Conservation (phyloP, 92 coral and sea anemone genomes). For the Ricordea florida region DNA sequence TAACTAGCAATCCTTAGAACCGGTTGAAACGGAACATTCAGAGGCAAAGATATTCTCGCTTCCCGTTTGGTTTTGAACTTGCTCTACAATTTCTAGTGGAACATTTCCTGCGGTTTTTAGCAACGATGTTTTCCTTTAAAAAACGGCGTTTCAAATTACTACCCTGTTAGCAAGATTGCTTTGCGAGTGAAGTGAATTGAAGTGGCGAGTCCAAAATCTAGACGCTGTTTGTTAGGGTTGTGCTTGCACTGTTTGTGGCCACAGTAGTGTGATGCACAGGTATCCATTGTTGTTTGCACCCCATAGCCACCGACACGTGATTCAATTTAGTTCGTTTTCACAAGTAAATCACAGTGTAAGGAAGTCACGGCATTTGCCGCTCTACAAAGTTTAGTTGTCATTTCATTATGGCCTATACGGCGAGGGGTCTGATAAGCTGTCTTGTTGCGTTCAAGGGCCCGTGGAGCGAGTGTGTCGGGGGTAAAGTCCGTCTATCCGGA, state of each 20-base stretch:
- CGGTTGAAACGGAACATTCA: too few species aligned
- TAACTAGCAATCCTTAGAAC: too few species aligned
- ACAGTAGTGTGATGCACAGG: not conserved
- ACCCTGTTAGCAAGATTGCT: too few species aligned
- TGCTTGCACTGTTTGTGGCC: not conserved
- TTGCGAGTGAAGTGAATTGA: too few species aligned
- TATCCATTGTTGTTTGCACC: slow-evolving; percentile 7
- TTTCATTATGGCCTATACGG: slow-evolving; percentile 26
- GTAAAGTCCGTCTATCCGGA: slow-evolving; percentile 88
- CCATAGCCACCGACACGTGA: slow-evolving; percentile 5
- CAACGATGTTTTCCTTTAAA: too few species aligned
- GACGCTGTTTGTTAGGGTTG: not conserved
- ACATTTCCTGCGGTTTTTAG: too few species aligned
- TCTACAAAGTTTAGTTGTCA: not conserved
- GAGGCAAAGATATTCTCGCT: too few species aligned
- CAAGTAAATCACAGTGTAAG: slow-evolving; percentile 30
- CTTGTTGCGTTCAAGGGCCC: slow-evolving; percentile 91
- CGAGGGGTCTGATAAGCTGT: slow-evolving; percentile 86
- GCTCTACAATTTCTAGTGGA: too few species aligned
- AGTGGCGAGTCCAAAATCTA: too few species aligned
- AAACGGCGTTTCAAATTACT: too few species aligned
- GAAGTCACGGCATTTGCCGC: slow-evolving; percentile 41
- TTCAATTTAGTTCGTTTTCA: not conserved
- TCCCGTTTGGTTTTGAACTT: too few species aligned
- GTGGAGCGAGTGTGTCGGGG: slow-evolving; percentile 82